phyloP scores from a whole-genome alignment of 1,140 invertebrate genomes.

The Eufriesea mexicana region DNA sequence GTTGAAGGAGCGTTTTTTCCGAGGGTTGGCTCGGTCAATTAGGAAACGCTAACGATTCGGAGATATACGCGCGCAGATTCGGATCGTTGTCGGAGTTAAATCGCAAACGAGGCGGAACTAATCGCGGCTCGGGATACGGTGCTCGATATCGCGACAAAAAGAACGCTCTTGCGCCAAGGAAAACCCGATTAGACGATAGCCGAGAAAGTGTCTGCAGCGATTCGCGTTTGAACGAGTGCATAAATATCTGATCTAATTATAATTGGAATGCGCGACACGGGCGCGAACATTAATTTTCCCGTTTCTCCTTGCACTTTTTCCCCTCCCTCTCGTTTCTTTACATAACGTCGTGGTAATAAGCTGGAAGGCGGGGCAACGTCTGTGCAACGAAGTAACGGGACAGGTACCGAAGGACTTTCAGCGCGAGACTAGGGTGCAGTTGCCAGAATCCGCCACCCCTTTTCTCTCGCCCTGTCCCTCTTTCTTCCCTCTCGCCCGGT shows the following conservation, averaged over 20 bases:
- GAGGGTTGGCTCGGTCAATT: not conserved
- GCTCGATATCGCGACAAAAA: not conserved
- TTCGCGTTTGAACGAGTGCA: not conserved
- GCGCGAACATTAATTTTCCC: constrained; percentile 26
- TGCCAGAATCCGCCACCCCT: constrained; percentile 34
- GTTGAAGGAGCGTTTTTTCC: not conserved
- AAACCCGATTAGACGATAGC: constrained; percentile 9
- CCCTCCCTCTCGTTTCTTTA: not conserved
- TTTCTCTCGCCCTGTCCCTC: not conserved
- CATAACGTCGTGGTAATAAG: not conserved
- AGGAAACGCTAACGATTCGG: not conserved
- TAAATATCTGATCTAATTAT: constrained; percentile 26
- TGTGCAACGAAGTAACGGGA: not conserved
- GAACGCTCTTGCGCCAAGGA: not conserved
- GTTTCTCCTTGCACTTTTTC: not conserved
- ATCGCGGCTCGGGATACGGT: not conserved
- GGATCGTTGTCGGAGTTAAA: not conserved
- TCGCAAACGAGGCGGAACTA: constrained; percentile 22
- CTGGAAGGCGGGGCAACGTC: not conserved
- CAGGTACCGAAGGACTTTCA: constrained; percentile 7
- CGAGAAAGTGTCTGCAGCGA: constrained; percentile 9
- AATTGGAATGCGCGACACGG: constrained; percentile 19
- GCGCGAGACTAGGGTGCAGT: not conserved
- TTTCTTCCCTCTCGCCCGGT: constrained; percentile 15
- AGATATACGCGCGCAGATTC: not conserved